phyloP scores from a whole-genome alignment of 1,140 invertebrate species.

The Megalonaias nervosa region DNA sequence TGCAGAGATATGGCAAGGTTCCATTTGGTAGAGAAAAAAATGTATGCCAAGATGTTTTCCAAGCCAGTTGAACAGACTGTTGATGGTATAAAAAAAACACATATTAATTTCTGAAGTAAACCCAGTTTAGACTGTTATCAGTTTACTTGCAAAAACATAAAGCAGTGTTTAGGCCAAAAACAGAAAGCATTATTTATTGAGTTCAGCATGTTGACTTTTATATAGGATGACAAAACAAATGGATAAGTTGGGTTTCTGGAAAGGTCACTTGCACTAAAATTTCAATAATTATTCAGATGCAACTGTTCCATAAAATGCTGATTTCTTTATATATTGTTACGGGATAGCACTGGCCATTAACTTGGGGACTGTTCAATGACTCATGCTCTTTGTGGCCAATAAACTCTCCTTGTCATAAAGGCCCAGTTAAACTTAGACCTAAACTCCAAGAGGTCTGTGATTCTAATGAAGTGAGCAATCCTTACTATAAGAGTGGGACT shows the following conservation, averaged over 20 bases:
- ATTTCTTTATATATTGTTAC: too few species aligned
- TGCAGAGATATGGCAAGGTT: conserved; percentile 27
- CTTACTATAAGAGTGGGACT: too few species aligned
- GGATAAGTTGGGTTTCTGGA: neutral
- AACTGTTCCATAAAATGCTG: too few species aligned
- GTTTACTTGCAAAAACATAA: neutral
- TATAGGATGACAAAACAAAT: neutral
- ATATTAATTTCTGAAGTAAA: neutral
- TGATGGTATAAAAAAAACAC: conserved; percentile 16
- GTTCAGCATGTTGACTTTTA: neutral
- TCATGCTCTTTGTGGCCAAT: too few species aligned
- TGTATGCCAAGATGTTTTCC: conserved; percentile 30
- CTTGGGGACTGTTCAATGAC: too few species aligned
- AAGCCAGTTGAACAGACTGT: conserved; percentile 5
- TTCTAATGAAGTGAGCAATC: too few species aligned
- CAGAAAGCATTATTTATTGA: neutral
- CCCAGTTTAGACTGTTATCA: neutral
- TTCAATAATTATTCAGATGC: too few species aligned
- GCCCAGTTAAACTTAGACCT: too few species aligned
- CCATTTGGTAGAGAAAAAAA: conserved; percentile 10
- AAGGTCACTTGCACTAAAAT: too few species aligned
- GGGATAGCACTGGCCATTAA: too few species aligned
- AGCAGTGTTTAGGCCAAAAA: neutral
- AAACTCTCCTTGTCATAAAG: too few species aligned
- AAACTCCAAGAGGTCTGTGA: too few species aligned